phyloP scores from a whole-genome alignment of 2,113 vertebrate species.

The Plecturocebus donacophilus region DNA sequence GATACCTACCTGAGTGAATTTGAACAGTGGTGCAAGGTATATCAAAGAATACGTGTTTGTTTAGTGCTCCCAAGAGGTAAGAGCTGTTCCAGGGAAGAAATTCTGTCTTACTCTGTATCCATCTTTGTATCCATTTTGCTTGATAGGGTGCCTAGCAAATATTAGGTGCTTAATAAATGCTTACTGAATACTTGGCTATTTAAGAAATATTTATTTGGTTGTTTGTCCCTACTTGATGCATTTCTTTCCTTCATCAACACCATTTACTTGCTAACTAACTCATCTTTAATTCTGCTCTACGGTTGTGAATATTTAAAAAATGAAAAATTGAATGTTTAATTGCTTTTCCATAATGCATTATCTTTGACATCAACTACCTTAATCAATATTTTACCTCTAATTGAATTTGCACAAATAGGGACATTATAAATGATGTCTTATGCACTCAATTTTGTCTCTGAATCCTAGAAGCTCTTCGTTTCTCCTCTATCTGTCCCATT shows the following conservation, averaged over 20 bases:
- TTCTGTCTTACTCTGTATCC: not conserved
- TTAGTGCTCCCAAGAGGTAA: not conserved
- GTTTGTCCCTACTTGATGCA: not conserved
- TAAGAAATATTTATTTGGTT: not conserved
- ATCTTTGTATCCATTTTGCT: not conserved
- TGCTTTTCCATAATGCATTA: conserved; percentile 66
- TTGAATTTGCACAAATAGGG: conserved; percentile 63
- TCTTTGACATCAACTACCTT: conserved; percentile 68
- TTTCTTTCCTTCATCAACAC: not conserved
- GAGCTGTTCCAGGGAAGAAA: not conserved
- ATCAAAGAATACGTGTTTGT: not conserved
- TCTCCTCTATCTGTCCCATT: not conserved
- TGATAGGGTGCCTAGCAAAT: not conserved
- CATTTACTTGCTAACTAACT: conserved; percentile 48
- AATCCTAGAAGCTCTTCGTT: not conserved
- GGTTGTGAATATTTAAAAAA: conserved; percentile 65
- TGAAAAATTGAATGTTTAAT: conserved; percentile 71
- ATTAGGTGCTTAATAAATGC: conserved; percentile 13
- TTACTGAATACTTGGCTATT: conserved; percentile 2
- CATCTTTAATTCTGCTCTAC: conserved; percentile 57
- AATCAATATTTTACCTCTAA: conserved; percentile 76
- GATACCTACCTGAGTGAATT: not conserved
- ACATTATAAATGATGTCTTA: conserved; percentile 52
- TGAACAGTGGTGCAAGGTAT: not conserved
- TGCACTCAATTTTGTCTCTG: not conserved